Evolutionary conservation across 2,113 vertebrate species (phyloP).

Genomic region (Nyctibius bracteatus): DNA sequence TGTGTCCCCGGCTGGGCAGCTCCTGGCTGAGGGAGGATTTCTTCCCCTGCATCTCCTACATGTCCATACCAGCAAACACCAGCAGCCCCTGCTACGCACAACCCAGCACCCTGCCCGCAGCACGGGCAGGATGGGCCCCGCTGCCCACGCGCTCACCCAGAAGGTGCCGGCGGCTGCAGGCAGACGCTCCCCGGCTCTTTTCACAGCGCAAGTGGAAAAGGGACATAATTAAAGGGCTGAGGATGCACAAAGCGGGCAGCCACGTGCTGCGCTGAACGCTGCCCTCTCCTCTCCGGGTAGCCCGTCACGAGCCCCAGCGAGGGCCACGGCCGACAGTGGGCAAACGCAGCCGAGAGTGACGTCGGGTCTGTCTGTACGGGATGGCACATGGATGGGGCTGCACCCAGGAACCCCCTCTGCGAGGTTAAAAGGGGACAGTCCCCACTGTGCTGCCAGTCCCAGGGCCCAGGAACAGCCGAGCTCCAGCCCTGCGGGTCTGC

Average conservation of each 20-base stretch:
- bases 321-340: fast-evolving
- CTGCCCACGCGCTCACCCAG: background rate
- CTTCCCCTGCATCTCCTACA: background rate
- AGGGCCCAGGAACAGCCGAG: background rate
- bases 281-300: background rate
- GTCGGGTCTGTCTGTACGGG: fast-evolving
- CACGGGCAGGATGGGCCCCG: background rate
- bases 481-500: fast-evolving
- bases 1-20: background rate
- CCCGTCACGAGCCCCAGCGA: background rate
- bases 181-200: background rate
- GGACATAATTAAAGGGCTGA: conserved; percentile 48
- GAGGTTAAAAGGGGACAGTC: background rate
- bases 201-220: background rate
- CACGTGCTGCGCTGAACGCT: background rate
- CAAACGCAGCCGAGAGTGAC: fast-evolving
- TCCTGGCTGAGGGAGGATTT: fast-evolving
- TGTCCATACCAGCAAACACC: fast-evolving
- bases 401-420: background rate
- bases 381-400: background rate
- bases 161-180: background rate
- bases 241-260: conserved; percentile 23
- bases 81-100: background rate
- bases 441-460: background rate
- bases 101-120: background rate